phyloP scores from a whole-genome alignment of 1,140 invertebrate genomes.

The Pseudomyrmex flavicornis region DNA sequence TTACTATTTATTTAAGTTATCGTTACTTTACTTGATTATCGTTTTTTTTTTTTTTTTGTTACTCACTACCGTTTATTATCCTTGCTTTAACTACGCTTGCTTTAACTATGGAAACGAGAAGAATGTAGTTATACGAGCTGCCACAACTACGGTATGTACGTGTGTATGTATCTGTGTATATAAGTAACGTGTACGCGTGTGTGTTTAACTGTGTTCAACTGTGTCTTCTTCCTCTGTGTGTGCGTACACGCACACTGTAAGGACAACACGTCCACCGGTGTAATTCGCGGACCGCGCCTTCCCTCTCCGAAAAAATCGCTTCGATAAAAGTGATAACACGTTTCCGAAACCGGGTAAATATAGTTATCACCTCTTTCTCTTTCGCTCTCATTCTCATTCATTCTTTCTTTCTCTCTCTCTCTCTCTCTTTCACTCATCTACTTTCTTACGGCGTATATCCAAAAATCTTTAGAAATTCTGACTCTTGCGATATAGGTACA shows the following conservation, averaged over 20 bases:
- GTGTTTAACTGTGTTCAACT: not conserved
- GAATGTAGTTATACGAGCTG: constrained; percentile 28
- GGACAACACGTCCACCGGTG: constrained; percentile 46
- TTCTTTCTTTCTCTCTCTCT: not conserved
- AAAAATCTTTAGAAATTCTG: constrained; percentile 74
- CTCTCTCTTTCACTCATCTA: constrained; percentile 6
- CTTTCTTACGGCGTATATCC: constrained; percentile 50
- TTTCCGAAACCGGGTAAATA: constrained; percentile 65
- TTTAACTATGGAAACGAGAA: constrained; percentile 61
- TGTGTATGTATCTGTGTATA: constrained; percentile 19
- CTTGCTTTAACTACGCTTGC: constrained; percentile 38
- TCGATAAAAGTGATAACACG: constrained; percentile 38
- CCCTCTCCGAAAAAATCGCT: not conserved
- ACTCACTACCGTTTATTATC: constrained; percentile 56
- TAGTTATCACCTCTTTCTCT: constrained; percentile 33
- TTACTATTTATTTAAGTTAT: constrained; percentile 60
- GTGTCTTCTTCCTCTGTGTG: constrained; percentile 18
- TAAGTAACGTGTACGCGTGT: not conserved
- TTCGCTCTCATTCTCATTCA: not conserved
- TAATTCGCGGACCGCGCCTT: constrained; percentile 37
- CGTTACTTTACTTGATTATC: constrained; percentile 43
- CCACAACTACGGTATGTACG: constrained; percentile 37
- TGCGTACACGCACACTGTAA: constrained; percentile 12
- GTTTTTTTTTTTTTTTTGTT: constrained; percentile 37
- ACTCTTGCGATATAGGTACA: constrained; percentile 26